Evolutionary conservation across 2,113 vertebrate genomes (phyloP).

Genomic region (Crotophaga sulcirostris): DNA sequence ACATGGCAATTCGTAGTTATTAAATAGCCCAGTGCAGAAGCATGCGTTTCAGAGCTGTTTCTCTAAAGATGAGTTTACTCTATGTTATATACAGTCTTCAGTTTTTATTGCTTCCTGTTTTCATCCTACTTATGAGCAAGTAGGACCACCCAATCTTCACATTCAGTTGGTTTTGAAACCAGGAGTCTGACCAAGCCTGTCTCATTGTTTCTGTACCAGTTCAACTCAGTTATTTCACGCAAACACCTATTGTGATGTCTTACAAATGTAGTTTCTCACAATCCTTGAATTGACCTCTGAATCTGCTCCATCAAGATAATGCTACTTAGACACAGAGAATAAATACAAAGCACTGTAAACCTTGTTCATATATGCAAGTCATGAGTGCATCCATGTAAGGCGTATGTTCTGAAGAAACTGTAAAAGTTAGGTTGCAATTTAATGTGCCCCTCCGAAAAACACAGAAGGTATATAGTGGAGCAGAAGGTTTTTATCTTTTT

Average conservation of each 20-base stretch:
- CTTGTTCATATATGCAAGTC: background rate
- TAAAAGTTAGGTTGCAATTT: background rate
- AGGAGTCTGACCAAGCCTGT: background rate
- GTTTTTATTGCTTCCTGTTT: background rate
- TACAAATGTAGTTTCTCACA: background rate
- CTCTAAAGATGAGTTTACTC: background rate
- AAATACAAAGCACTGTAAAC: background rate
- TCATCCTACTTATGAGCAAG: background rate
- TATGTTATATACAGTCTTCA: background rate
- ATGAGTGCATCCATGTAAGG: background rate
- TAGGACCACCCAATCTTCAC: background rate
- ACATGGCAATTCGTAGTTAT: background rate
- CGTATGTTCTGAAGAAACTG: background rate
- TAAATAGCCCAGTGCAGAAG: background rate
- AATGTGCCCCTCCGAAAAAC: background rate
- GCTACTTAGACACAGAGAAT: background rate
- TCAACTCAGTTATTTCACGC: background rate
- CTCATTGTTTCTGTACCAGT: background rate
- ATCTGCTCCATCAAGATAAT: background rate
- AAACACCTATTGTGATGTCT: background rate
- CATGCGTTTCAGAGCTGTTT: background rate
- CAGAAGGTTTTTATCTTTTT: background rate
- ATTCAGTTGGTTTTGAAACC: background rate
- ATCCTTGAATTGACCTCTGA: background rate
- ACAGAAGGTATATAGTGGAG: background rate